Evolutionary conservation across 2,797 vertebrate species (phyloP).

Genomic region (Lepus oiostolus): DNA sequence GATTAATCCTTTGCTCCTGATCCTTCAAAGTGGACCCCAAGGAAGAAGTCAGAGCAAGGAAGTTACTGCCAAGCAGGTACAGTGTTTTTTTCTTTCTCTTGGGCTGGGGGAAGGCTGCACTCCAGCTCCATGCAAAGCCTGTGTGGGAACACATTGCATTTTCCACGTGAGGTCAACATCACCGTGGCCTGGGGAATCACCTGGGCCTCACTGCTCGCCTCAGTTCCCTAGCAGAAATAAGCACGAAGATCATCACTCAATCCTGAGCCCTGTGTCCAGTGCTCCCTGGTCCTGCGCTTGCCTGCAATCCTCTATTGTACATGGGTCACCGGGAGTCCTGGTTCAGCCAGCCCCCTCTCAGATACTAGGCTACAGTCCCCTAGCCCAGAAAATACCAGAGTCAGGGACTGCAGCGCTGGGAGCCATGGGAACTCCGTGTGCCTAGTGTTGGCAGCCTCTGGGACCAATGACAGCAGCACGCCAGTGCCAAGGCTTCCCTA

Average conservation of each 20-base stretch:
- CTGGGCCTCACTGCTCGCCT: background rate
- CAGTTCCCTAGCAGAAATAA: background rate
- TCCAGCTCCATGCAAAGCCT: background rate
- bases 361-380: background rate
- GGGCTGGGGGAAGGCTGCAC: background rate
- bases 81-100: conserved; percentile 14
- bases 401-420: background rate
- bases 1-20: background rate
- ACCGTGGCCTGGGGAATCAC: background rate
- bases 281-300: background rate
- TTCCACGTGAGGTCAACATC: background rate
- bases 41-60: conserved; percentile 36
- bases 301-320: background rate
- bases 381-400: background rate
- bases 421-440: background rate
- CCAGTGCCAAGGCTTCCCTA: background rate
- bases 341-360: background rate
- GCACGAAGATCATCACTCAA: background rate
- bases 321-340: background rate
- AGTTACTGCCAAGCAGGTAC: conserved; percentile 68
- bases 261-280: background rate
- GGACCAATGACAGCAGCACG: background rate
- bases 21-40: conserved; percentile 32
- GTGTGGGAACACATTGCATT: background rate
- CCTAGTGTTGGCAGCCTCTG: background rate